Conservation (phyloP, 2,113 vertebrate species). For the Spea bombifrons region DNA sequence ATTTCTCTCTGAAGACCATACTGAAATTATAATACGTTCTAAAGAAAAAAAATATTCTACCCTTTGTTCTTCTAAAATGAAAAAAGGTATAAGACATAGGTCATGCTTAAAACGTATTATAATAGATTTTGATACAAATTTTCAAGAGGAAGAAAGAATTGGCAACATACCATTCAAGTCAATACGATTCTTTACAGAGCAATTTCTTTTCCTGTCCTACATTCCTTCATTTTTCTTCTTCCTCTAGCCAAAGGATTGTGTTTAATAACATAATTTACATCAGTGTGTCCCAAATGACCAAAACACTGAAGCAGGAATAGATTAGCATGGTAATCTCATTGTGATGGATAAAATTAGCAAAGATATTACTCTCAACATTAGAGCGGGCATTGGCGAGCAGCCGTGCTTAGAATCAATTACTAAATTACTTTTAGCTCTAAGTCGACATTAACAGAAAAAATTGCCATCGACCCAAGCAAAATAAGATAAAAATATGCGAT, state of each 20-base stretch:
- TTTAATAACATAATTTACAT: slow-evolving; percentile 77
- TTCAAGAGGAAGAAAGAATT: slow-evolving; percentile 43
- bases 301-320: slow-evolving; percentile 72
- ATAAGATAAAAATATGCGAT: slow-evolving; percentile 98
- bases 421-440: slow-evolving; percentile 99
- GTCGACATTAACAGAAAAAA: slow-evolving; percentile 99
- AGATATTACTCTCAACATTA: slow-evolving; percentile 92
- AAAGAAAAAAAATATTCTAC: too few relatives aligned
- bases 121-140: slow-evolving; percentile 42
- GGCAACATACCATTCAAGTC: slow-evolving; percentile 49
- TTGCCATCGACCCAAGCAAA: slow-evolving; percentile 95
- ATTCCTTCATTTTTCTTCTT: slow-evolving; percentile 56
- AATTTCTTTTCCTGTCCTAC: slow-evolving; percentile 51
- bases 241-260: slow-evolving; percentile 61
- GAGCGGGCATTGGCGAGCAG: slow-evolving; percentile 83
- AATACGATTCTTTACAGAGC: slow-evolving; percentile 52
- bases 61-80: background rate
- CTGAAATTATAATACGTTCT: too few relatives aligned
- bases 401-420: slow-evolving; percentile 99
- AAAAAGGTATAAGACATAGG: slow-evolving; percentile 28
- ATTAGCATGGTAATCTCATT: slow-evolving; percentile 99
- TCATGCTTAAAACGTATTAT: slow-evolving; percentile 41
- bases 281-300: slow-evolving; percentile 84
- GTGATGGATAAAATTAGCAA: slow-evolving; percentile 98
- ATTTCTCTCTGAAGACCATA: too few relatives aligned